phyloP scores from a whole-genome alignment of 2,888 invertebrate species.

The Lysandra coridon region DNA sequence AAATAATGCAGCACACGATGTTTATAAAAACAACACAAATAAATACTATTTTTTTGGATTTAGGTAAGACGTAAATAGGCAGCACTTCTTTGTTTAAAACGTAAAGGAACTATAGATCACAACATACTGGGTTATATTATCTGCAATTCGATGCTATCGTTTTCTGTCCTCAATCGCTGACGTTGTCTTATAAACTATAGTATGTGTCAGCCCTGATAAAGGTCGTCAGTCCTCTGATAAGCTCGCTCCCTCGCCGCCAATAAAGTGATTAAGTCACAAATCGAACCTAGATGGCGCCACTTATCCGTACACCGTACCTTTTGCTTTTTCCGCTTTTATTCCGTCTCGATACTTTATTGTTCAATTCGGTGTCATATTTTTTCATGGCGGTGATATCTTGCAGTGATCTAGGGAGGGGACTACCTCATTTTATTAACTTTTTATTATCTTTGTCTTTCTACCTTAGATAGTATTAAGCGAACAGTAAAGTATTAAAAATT shows the following conservation, averaged over 20 bases:
- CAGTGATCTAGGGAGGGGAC: neutral
- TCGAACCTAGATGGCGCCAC: slow-evolving; percentile 53
- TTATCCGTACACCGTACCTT: slow-evolving; percentile 25
- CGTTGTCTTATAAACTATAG: neutral
- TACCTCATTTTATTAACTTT: neutral
- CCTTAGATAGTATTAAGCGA: neutral
- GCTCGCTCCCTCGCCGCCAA: slow-evolving; percentile 73
- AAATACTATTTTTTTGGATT: too few species aligned
- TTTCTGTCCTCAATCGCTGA: neutral
- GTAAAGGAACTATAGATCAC: too few species aligned
- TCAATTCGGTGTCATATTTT: slow-evolving; percentile 7
- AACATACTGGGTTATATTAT: too few species aligned
- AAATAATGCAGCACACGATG: too few species aligned
- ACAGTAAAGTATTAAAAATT: neutral
- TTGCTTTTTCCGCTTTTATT: slow-evolving; percentile 18
- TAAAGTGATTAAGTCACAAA: slow-evolving; percentile 81
- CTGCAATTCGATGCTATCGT: too few species aligned
- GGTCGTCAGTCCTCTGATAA: slow-evolving; percentile 76
- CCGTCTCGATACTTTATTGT: slow-evolving; percentile 3
- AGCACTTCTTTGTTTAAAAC: too few species aligned
- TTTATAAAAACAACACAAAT: too few species aligned
- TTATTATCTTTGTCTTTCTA: neutral
- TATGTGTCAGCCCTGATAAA: slow-evolving; percentile 1
- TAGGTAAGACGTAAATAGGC: too few species aligned
- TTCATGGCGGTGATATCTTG: neutral